Conservation (phyloP, 2,113 vertebrate species). For the Etheostoma cragini region DNA sequence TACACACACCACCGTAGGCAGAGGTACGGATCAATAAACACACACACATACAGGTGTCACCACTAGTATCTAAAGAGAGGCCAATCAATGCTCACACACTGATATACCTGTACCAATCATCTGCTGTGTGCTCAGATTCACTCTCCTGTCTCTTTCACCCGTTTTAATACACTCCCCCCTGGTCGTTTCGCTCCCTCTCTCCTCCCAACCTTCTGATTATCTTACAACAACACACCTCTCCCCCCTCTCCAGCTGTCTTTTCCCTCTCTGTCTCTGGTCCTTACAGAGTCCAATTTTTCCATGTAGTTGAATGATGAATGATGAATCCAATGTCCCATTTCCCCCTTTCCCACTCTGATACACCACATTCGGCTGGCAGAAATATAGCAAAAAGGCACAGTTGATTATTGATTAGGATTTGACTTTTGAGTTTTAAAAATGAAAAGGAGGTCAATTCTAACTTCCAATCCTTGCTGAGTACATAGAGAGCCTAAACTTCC, state of each 20-base stretch:
- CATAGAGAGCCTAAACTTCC: conserved; percentile 11
- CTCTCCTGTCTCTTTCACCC: conserved; percentile 23
- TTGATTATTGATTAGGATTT: conserved; percentile 4
- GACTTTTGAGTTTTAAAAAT: not conserved
- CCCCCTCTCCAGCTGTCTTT: not conserved
- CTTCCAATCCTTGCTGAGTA: not conserved
- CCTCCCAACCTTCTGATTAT: not conserved
- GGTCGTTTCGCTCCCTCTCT: not conserved
- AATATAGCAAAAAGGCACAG: not conserved
- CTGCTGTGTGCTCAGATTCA: conserved; percentile 42
- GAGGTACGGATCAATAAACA: conserved; percentile 74
- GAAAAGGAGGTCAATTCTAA: conserved; percentile 3
- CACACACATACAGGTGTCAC: conserved; percentile 75
- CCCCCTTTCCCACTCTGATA: not conserved
- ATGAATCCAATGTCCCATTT: not conserved
- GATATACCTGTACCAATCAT: conserved; percentile 75
- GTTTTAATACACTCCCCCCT: conserved; percentile 50
- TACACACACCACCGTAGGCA: conserved; percentile 23
- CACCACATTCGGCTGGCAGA: not conserved
- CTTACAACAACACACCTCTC: conserved; percentile 7
- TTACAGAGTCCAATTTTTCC: not conserved
- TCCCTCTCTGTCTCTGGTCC: not conserved
- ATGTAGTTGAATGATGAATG: conserved; percentile 16
- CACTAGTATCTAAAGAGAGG: conserved; percentile 64
- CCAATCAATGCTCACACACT: conserved; percentile 74